Evolutionary conservation across 2,888 invertebrate species (phyloP).

Genomic region (Teleiodes luculella): DNA sequence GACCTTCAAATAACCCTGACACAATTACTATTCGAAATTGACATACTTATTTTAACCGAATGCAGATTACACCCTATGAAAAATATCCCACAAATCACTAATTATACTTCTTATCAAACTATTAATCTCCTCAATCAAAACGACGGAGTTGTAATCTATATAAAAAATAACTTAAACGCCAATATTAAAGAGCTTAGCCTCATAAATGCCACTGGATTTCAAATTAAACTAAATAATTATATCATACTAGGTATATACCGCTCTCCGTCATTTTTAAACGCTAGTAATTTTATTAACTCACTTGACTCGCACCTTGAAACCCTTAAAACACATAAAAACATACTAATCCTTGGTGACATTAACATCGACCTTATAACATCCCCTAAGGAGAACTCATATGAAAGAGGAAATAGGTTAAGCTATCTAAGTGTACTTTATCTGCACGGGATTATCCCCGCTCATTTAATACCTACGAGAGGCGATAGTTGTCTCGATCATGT

Average conservation of each 20-base stretch:
- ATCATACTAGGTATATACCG: constrained; percentile 17
- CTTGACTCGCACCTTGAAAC: neutral
- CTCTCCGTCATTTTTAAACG: constrained; percentile 14
- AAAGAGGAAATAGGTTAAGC: neutral
- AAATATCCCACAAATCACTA: constrained; percentile 17
- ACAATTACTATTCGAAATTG: constrained; percentile 15
- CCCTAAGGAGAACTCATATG: neutral
- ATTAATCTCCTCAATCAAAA: constrained; percentile 7
- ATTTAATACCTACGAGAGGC: no score
- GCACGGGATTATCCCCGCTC: neutral
- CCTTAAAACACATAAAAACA: neutral
- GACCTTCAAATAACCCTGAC: constrained; percentile 17
- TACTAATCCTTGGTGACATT: neutral
- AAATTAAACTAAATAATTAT: constrained; percentile 7
- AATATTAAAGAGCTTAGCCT: constrained; percentile 15
- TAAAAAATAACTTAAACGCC: constrained; percentile 11
- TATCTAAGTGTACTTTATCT: neutral
- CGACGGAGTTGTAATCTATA: constrained; percentile 6
- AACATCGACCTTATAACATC: neutral
- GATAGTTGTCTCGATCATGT: no score
- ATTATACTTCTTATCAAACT: constrained; percentile 13
- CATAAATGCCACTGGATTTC: constrained; percentile 13
- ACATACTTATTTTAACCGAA: constrained; percentile 23
- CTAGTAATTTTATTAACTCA: constrained; percentile 9
- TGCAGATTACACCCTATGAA: constrained; percentile 18